A percentile compares a stretch with the other conserved stretches of the same genome.
These are phyloP conservation scores for Nemotelus nigrinus DNA, from an alignment of 2,888 invertebrate genomes.

Conservation along the genomic window DNA sequence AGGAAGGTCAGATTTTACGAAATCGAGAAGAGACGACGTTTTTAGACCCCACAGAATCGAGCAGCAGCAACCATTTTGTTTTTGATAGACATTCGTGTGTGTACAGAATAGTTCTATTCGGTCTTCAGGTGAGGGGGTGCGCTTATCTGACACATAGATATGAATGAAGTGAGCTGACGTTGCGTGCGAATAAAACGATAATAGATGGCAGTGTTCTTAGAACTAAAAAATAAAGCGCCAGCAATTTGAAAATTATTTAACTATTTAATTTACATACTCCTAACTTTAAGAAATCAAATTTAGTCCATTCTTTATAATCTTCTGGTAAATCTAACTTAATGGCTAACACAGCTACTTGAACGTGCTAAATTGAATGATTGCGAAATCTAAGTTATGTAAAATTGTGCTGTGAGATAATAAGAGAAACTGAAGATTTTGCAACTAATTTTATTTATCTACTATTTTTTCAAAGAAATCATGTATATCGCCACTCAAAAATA, in stretches of 20 bases:
- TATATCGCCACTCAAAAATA: too few species aligned
- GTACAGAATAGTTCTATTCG: background rate
- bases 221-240: background rate
- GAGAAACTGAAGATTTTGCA: too few species aligned
- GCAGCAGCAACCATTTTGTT: conserved; percentile 50
- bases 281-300: too few species aligned
- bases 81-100: conserved; percentile 22
- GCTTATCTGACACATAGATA: conserved; percentile 7
- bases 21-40: conserved; percentile 26
- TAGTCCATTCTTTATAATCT: too few species aligned
- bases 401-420: too few species aligned
- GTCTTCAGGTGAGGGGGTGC: background rate
- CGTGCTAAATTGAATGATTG: background rate
- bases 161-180: conserved; percentile 15
- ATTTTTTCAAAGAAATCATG: too few species aligned
- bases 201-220: background rate
- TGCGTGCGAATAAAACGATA: background rate
- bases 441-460: too few species aligned
- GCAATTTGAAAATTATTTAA: background rate
- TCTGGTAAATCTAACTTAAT: background rate
- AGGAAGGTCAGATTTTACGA: background rate
- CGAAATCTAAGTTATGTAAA: too few species aligned
- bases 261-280: too few species aligned
- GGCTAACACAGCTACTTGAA: background rate
- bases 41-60: conserved; percentile 38